A percentile compares a stretch with the other conserved stretches of the same genome.
These are phyloP conservation scores for Antigone vipio DNA, from an alignment of 2,113 vertebrate species.

Conservation along the genomic window DNA sequence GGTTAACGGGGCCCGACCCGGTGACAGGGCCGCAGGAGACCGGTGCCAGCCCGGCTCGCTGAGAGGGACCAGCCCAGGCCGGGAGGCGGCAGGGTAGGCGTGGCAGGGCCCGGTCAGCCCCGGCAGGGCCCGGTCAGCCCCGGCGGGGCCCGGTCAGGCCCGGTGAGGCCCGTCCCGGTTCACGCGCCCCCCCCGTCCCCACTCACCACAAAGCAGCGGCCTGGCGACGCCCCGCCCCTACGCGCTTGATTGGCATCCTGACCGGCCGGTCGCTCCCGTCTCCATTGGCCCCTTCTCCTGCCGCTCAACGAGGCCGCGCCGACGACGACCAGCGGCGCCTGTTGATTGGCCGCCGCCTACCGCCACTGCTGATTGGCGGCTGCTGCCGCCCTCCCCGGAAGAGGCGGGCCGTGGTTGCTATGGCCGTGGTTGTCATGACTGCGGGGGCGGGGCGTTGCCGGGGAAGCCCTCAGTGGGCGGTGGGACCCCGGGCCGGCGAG, in stretches of 20 bases:
- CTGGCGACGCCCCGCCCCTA: neutral
- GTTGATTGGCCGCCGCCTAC: fast-evolving
- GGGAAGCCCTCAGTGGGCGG: neutral
- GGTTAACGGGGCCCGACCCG: too few relatives aligned
- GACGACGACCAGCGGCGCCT: fast-evolving
- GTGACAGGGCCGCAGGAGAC: neutral
- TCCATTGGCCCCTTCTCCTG: fast-evolving
- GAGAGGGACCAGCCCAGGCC: too few relatives aligned
- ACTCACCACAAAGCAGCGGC: constrained; percentile 48
- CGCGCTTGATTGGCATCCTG: neutral
- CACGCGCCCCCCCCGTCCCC: neutral
- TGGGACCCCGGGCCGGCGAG: neutral
- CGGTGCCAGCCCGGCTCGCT: too few relatives aligned
- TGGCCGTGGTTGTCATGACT: neutral
- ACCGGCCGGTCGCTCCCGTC: fast-evolving
- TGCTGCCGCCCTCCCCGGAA: neutral
- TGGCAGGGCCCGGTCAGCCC: too few relatives aligned
- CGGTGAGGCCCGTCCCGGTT: neutral
- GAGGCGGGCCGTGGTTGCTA: neutral
- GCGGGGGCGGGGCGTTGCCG: neutral
- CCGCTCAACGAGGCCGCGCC: fast-evolving
- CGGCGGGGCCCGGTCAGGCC: too few relatives aligned
- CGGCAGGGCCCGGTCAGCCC: too few relatives aligned
- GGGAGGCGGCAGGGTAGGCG: neutral
- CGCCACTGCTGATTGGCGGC: neutral